These are phyloP conservation scores for Enteromius fasciolatus DNA, from an alignment of 2,797 vertebrate genomes.

Conservation along the genomic window DNA sequence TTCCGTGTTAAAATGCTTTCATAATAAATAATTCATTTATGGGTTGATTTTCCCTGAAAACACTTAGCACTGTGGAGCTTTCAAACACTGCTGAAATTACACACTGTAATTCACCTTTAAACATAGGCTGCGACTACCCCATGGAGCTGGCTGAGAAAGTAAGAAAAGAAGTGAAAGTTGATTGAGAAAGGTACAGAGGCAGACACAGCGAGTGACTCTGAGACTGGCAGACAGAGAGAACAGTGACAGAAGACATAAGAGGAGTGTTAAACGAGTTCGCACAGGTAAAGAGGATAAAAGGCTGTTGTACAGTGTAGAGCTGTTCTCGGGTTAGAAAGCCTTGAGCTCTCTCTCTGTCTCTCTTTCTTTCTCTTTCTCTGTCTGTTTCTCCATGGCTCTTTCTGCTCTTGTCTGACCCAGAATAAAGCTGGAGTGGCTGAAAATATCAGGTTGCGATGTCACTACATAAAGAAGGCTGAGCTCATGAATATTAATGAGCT, in stretches of 20 bases:
- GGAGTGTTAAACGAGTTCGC: slow-evolving; percentile 33
- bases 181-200: background rate
- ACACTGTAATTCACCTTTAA: slow-evolving; percentile 12
- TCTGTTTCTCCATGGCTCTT: background rate
- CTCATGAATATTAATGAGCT: slow-evolving; percentile 16
- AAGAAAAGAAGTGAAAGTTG: background rate
- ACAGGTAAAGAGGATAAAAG: slow-evolving; percentile 46
- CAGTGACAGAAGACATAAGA: slow-evolving; percentile 32
- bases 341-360: slow-evolving; percentile 21
- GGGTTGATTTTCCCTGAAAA: background rate
- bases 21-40: background rate
- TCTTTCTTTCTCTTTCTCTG: background rate
- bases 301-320: slow-evolving; percentile 22
- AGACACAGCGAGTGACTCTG: slow-evolving; percentile 3
- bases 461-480: background rate
- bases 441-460: background rate
- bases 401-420: slow-evolving; percentile 38
- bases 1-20: background rate
- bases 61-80: background rate
- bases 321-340: slow-evolving; percentile 1
- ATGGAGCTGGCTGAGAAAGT: background rate
- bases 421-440: background rate
- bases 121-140: background rate
- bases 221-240: slow-evolving; percentile 26
- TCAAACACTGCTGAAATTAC: background rate